phyloP scores from a whole-genome alignment of 2,888 invertebrate genomes.

The Anoncus sp. region DNA sequence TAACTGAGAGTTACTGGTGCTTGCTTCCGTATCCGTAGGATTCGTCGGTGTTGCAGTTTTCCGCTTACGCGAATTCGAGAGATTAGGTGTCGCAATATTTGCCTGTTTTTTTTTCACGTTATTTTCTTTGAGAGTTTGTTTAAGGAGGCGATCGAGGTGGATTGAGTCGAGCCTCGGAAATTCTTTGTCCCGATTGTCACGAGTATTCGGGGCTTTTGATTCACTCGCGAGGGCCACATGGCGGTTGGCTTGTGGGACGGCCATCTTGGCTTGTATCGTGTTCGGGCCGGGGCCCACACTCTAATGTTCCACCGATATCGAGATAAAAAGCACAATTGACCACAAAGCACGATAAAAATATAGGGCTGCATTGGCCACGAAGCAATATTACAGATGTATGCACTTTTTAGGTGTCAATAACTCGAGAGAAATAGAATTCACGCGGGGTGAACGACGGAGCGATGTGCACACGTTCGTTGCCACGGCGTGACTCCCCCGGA shows the following conservation, averaged over 20 bases:
- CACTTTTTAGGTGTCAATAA: neutral
- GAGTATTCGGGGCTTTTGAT: neutral
- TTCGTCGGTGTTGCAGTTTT: neutral
- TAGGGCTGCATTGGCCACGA: neutral
- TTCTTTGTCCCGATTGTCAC: neutral
- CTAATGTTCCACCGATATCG: neutral
- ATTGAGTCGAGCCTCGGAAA: neutral
- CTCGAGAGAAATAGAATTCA: neutral
- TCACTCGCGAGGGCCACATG: neutral
- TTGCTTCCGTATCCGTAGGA: neutral
- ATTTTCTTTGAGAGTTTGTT: neutral
- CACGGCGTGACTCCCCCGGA: neutral
- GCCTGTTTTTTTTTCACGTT: neutral
- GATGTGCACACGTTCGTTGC: neutral
- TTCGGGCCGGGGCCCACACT: neutral
- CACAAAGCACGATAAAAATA: neutral
- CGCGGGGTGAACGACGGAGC: neutral
- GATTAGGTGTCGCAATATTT: neutral
- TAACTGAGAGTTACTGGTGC: neutral
- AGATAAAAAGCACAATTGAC: neutral
- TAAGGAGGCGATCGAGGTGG: neutral
- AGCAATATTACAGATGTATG: neutral
- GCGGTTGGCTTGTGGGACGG: neutral
- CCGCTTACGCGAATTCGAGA: neutral
- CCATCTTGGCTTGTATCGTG: neutral